Percentiles rank a stretch among this genome's conserved stretches.
These are phyloP conservation scores for Pterostichus madidus DNA, from an alignment of 2,888 invertebrate species.

Conservation along the genomic window DNA sequence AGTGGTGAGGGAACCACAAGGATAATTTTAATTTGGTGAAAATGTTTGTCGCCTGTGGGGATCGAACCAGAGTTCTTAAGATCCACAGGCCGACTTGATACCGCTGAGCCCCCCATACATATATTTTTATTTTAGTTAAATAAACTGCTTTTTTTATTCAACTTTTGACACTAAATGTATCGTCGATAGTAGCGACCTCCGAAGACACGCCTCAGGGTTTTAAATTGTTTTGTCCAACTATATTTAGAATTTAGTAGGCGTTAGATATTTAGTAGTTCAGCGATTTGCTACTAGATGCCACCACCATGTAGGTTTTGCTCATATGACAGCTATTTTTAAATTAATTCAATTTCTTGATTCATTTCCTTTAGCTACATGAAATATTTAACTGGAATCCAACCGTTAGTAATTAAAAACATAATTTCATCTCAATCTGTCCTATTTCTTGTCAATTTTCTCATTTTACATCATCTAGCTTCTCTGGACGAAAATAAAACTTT, in stretches of 20 bases:
- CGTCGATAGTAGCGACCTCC: no score
- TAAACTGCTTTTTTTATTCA: no score
- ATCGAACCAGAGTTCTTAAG: no score
- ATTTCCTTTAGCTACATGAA: neutral
- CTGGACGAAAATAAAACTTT: neutral
- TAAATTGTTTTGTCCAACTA: no score
- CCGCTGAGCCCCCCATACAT: no score
- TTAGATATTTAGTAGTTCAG: neutral
- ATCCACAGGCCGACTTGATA: no score
- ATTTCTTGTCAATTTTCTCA: neutral
- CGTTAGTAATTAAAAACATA: constrained; percentile 16
- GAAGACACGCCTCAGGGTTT: no score
- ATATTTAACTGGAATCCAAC: neutral
- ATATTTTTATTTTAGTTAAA: no score
- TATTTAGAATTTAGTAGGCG: neutral
- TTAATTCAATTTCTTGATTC: neutral
- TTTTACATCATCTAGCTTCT: neutral
- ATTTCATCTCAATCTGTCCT: neutral
- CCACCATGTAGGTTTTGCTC: neutral
- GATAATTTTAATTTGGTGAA: no score
- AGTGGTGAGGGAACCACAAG: no score
- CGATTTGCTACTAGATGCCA: neutral
- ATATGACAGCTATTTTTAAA: constrained; percentile 16
- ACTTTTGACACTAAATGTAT: no score
- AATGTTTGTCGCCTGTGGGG: no score